Percentiles rank a stretch among this genome's conserved stretches.
Evolutionary conservation across 2,113 vertebrate genomes (phyloP).

Genomic region (Dipodomys spectabilis): DNA sequence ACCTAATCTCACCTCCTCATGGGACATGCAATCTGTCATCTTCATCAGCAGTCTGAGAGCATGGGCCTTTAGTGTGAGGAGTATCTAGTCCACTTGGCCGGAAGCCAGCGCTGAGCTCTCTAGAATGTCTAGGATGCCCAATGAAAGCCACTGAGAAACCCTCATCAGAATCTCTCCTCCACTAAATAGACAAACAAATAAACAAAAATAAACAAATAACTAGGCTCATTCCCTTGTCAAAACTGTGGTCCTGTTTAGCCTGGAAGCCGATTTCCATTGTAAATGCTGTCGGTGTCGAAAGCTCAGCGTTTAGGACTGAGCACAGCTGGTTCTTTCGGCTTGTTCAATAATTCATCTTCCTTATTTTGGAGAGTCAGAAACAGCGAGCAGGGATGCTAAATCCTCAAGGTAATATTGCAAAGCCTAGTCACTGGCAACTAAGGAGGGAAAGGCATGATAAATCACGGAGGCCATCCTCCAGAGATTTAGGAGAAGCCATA

Average conservation of each 20-base stretch:
- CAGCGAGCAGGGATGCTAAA: constrained; percentile 44
- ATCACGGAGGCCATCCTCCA: background rate
- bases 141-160: background rate
- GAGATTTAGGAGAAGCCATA: background rate
- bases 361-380: constrained; percentile 64
- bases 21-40: background rate
- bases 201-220: too few species aligned
- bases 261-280: constrained; percentile 71
- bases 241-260: constrained; percentile 51
- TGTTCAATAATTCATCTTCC: constrained; percentile 80
- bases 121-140: constrained; percentile 5
- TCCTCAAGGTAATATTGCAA: constrained; percentile 68
- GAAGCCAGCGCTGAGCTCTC: background rate
- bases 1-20: background rate
- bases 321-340: constrained; percentile 72
- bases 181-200: background rate
- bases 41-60: background rate
- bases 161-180: background rate
- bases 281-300: constrained; percentile 62
- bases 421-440: background rate
- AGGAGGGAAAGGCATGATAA: constrained; percentile 32
- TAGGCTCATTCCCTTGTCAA: constrained; percentile 57
- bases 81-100: background rate
- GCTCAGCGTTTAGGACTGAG: constrained; percentile 31
- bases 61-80: background rate